Base-by-base conservation (phyloP, 1,140 invertebrate genomes). In the Paramacrobiotus metropolitanus region DNA sequence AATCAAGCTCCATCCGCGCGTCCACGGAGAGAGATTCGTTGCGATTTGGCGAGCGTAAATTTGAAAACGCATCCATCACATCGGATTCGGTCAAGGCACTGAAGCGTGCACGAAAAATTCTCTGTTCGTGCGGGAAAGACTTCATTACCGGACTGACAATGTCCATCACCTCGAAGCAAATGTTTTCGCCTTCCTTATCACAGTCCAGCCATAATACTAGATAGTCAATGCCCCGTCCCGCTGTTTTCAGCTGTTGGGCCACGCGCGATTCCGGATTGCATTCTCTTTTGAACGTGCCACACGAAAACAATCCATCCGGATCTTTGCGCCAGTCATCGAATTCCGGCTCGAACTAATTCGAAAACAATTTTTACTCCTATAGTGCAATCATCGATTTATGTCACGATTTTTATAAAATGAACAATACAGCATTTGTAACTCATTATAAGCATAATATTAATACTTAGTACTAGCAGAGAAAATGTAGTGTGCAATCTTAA, bases 121-220 rank as follows among this genome's bases (percentile, higher is more conserved):
- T 78, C 72, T 71, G 65, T n/a, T 48, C 29, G 31, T 63, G 60
- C 28, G 28, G 9, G 31, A 65, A 30, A 60, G 67, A 67, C 60
- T 69, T 73, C 76, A 78, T 77, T 2, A 67, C 67, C 61, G 62
- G 30, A 62, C 66, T 61, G 21, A 78, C 77, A 65, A 77, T 75
- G 68, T 81, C 77, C 63, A 86, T 81, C 48, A 96, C 91, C 81
- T 97, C 92, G 77, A 90, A 97, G 71, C 94, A 99, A 69, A 99
- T 99, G 75, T 98, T 98, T 78, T 96, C 92, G 59, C 95, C 95
- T 77, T 99, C 95, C 76, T 97, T 98, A 74, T 99, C 95, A 77
- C 95, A 99, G 85, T 99, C 95, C 1, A 99, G 76, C 95, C 95
- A 99, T 3, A 99, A 75, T 24, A 99, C 82, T 18, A 99, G 76